Evolutionary conservation across 2,888 invertebrate genomes (phyloP).

Genomic region (Ypsolopha sequella): DNA sequence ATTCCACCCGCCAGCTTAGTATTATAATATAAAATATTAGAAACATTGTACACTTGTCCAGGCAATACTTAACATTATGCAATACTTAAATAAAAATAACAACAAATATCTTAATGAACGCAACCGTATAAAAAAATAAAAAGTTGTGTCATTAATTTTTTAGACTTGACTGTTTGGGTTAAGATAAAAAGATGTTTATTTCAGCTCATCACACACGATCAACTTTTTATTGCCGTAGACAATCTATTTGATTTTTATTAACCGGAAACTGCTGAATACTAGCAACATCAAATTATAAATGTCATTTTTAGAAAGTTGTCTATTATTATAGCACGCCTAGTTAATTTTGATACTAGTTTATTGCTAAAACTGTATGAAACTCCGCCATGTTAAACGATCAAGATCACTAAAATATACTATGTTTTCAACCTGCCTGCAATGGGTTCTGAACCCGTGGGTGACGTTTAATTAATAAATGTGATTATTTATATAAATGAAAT

Average conservation of each 20-base stretch:
- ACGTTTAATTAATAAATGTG: slow-evolving; percentile 46
- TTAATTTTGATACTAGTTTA: slow-evolving; percentile 35
- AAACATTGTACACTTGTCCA: no score
- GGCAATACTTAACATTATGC: no score
- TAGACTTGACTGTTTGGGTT: no score
- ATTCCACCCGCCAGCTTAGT: no score
- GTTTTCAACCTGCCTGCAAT: slow-evolving; percentile 66
- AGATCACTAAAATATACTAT: slow-evolving; percentile 35
- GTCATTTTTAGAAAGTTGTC: slow-evolving; percentile 62
- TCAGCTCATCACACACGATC: no score
- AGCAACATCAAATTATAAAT: slow-evolving; percentile 29
- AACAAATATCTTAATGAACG: no score
- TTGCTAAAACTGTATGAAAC: slow-evolving; percentile 11
- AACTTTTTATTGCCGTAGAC: no score
- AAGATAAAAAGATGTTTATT: no score
- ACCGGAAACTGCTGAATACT: background rate
- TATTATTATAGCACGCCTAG: slow-evolving; percentile 32
- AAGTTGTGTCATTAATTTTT: no score
- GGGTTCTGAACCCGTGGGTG: slow-evolving; percentile 68
- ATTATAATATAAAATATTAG: no score
- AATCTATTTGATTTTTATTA: background rate
- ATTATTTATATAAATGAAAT: slow-evolving; percentile 62
- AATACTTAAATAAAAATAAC: no score
- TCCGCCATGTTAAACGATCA: slow-evolving; percentile 29
- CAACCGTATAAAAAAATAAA: no score